A percentile compares a stretch with the other conserved stretches of the same genome.
phyloP scores from a whole-genome alignment of 2,797 vertebrate genomes.

The Chaenodraco wilsoni region DNA sequence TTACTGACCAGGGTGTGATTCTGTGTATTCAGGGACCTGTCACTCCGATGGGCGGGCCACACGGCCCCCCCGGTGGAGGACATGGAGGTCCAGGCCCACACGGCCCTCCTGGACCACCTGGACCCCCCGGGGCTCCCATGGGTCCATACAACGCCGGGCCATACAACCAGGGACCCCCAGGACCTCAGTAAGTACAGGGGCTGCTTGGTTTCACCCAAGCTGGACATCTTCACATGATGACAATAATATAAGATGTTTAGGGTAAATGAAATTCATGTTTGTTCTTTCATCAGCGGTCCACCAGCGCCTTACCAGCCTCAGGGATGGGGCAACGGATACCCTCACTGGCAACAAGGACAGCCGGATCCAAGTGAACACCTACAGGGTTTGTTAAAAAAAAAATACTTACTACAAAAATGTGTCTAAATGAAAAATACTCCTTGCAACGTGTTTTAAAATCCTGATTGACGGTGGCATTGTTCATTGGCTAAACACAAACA shows the following conservation, averaged over 20 bases:
- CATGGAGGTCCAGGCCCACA: conserved; percentile 97
- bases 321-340: conserved; percentile 98
- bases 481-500: too few species aligned
- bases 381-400: too few species aligned
- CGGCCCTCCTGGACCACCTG: conserved; percentile 94
- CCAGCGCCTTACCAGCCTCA: conserved; percentile 97
- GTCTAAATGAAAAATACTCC: not conserved
- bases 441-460: too few species aligned
- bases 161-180: conserved; percentile 96
- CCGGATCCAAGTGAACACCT: conserved; percentile 92
- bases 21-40: conserved; percentile 89
- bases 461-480: too few species aligned
- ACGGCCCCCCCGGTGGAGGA: conserved; percentile 94
- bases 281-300: conserved; percentile 86
- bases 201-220: fast-evolving
- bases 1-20: not conserved
- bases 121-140: conserved; percentile 94
- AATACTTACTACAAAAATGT: too few species aligned
- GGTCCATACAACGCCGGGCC: conserved; percentile 97
- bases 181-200: conserved; percentile 91
- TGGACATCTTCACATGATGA: not conserved
- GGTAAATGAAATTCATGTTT: not conserved
- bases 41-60: conserved; percentile 94
- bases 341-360: conserved; percentile 97
- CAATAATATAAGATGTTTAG: fast-evolving